Conservation (phyloP, 2,113 vertebrate genomes). For the Protobothrops flavoviridis region DNA sequence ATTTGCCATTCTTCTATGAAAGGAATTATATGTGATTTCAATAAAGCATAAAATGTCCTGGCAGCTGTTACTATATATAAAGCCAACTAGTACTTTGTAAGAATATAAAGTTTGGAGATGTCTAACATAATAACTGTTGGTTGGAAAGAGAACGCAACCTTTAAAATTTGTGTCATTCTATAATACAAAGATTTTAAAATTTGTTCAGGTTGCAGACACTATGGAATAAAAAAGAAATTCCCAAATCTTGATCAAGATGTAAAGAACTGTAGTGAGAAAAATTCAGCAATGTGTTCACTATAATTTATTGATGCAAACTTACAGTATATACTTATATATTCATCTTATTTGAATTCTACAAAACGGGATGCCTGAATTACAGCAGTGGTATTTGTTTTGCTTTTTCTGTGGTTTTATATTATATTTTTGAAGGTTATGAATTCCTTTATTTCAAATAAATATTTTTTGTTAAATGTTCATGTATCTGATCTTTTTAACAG, state of each 20-base stretch:
- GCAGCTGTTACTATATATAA: not conserved
- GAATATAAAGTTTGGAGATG: not conserved
- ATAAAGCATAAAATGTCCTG: not conserved
- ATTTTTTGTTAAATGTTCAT: not conserved
- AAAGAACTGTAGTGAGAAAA: not conserved
- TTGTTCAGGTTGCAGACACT: not conserved
- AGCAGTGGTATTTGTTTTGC: not conserved
- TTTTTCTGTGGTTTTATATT: not conserved
- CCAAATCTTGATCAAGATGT: not conserved
- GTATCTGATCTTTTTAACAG: not conserved
- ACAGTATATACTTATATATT: not conserved
- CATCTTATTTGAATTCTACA: not conserved
- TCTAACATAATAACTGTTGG: not conserved
- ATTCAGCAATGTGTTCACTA: not conserved
- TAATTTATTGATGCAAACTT: not conserved
- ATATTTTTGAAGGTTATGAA: not conserved
- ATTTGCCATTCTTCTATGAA: not conserved
- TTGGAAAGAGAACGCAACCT: not conserved
- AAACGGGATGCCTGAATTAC: not conserved
- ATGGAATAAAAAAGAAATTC: not conserved
- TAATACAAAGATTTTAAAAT: not conserved
- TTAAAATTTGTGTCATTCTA: not conserved
- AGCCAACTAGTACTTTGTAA: not conserved
- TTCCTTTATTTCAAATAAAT: not conserved
- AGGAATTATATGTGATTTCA: not conserved